Percentiles rank a stretch among this genome's conserved stretches.
Conservation (phyloP, 2,113 vertebrate species). For the Meleagris gallopavo region DNA sequence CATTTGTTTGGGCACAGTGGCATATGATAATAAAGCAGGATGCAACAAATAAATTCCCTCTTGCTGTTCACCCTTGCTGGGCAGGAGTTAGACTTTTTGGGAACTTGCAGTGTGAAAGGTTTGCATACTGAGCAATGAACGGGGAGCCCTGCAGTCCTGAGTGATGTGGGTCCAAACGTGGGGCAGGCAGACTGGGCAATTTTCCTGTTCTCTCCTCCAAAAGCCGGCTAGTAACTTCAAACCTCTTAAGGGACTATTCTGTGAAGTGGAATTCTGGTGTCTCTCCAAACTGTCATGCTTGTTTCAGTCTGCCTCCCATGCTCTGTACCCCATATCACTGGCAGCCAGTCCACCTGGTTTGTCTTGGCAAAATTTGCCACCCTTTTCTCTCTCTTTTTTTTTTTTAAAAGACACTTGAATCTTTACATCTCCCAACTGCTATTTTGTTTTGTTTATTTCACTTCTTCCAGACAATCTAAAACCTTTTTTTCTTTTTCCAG, state of each 20-base stretch:
- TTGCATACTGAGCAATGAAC: accelerated
- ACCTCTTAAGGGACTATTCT: neutral
- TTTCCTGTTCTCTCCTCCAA: neutral
- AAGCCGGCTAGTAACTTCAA: neutral
- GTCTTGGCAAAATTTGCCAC: neutral
- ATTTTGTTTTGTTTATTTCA: neutral
- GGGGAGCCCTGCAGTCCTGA: neutral
- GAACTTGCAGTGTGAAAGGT: accelerated
- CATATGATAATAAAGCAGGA: neutral
- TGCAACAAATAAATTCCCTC: neutral
- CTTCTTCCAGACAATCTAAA: neutral
- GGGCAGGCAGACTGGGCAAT: neutral
- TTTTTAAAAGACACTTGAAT: neutral
- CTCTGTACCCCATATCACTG: neutral
- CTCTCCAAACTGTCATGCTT: neutral
- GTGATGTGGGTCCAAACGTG: accelerated
- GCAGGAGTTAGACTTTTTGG: neutral
- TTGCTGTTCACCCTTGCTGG: neutral
- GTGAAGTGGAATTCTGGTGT: neutral
- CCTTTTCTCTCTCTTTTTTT: neutral
- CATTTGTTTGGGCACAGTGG: neutral
- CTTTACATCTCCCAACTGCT: neutral
- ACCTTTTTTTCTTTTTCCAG: neutral
- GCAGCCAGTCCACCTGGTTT: neutral
- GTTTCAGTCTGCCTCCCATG: neutral